These are phyloP conservation scores for Tuberolachnus salignus DNA, from an alignment of 2,888 invertebrate genomes.

Conservation along the genomic window DNA sequence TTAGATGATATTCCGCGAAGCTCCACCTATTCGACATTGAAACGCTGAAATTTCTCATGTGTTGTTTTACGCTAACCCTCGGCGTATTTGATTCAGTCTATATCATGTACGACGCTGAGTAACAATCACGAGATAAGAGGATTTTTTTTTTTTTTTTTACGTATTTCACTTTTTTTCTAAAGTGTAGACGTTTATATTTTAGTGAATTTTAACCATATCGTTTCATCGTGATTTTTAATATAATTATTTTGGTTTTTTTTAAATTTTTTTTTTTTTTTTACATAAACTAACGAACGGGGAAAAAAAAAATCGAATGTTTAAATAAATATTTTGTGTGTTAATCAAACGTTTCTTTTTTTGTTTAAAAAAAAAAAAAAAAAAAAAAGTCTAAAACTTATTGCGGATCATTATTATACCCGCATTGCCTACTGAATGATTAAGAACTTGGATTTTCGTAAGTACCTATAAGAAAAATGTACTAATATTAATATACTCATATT, in stretches of 20 bases:
- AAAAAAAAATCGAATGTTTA: too few relatives aligned
- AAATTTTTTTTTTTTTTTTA: too few relatives aligned
- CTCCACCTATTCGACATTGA: conserved; percentile 55
- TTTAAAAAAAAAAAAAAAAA: too few relatives aligned
- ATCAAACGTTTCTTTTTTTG: too few relatives aligned
- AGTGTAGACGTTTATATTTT: conserved; percentile 41
- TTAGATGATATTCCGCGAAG: conserved; percentile 23
- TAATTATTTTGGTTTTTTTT: neutral
- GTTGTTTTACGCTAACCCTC: conserved; percentile 44
- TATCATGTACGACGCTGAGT: conserved; percentile 10
- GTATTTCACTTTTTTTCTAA: conserved; percentile 41
- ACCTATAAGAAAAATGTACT: too few relatives aligned
- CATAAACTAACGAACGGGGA: too few relatives aligned
- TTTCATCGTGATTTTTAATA: conserved; percentile 13
- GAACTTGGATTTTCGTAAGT: too few relatives aligned
- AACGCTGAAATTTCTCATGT: conserved; percentile 17
- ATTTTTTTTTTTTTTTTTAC: neutral
- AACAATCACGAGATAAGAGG: conserved; percentile 13
- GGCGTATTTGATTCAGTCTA: conserved; percentile 19
- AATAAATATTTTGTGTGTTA: too few relatives aligned
- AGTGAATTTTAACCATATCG: neutral
- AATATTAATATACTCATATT: too few relatives aligned
- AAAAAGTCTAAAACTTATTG: too few relatives aligned
- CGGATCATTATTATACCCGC: too few relatives aligned
- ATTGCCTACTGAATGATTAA: too few relatives aligned